Conservation (phyloP, 2,113 vertebrate species). For the Tricholaema leucomelas region DNA sequence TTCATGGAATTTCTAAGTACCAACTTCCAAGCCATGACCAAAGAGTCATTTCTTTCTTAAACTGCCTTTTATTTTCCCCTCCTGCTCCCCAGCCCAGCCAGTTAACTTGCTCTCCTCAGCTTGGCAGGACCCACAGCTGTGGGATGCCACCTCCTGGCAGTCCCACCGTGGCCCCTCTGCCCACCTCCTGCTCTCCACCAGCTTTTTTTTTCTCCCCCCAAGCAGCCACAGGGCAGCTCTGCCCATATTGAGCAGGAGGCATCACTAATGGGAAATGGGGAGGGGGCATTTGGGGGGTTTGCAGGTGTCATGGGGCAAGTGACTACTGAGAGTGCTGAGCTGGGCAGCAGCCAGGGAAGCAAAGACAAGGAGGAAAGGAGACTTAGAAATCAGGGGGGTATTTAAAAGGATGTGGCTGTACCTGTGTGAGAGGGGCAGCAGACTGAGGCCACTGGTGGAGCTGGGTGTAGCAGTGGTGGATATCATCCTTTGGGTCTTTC, state of each 20-base stretch:
- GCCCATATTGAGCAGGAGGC: not conserved
- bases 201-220: not conserved
- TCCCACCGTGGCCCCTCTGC: not conserved
- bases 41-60: slow-evolving; percentile 15
- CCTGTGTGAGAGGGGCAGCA: not conserved
- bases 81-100: not conserved
- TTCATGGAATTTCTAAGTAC: slow-evolving; percentile 72
- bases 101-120: not conserved
- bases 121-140: not conserved
- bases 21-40: slow-evolving; percentile 47
- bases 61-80: not conserved
- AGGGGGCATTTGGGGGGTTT: not conserved
- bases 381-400: fast-evolving
- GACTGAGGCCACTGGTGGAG: not conserved
- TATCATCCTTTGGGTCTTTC: not conserved
- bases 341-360: not conserved
- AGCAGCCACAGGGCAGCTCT: not conserved
- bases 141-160: not conserved
- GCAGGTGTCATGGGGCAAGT: not conserved
- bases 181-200: not conserved
- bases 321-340: fast-evolving
- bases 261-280: fast-evolving
- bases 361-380: not conserved
- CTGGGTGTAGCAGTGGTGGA: not conserved
- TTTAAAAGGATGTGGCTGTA: not conserved